Conservation (phyloP, 2,113 vertebrate genomes). For the Mobula hypostoma region DNA sequence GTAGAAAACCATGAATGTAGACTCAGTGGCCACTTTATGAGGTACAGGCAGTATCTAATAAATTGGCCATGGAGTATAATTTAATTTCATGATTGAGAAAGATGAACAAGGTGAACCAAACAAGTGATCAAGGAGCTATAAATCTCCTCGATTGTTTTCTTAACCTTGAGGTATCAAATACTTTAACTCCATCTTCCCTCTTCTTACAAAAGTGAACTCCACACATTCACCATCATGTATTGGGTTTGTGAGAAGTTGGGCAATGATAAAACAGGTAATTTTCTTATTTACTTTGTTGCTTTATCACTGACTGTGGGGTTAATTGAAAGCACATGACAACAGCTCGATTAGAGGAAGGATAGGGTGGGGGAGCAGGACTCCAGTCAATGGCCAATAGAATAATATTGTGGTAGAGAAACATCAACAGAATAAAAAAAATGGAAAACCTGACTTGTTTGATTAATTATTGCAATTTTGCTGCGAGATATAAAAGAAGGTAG, state of each 20-base stretch:
- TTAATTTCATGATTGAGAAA: too few species aligned
- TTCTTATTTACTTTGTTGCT: neutral
- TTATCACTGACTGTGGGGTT: constrained; percentile 11
- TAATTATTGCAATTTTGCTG: constrained; percentile 32
- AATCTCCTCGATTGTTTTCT: too few species aligned
- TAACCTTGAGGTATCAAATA: too few species aligned
- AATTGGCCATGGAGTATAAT: too few species aligned
- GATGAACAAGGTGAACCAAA: too few species aligned
- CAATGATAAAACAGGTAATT: neutral
- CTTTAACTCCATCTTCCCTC: neutral
- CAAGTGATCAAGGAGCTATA: too few species aligned
- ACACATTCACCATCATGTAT: neutral
- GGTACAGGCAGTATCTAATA: too few species aligned
- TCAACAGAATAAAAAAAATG: neutral
- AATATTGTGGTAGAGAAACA: neutral
- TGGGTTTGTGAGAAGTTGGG: neutral
- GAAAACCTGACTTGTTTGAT: neutral
- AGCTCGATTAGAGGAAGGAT: neutral
- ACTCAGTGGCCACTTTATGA: too few species aligned
- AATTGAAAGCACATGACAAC: neutral
- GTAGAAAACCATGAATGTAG: too few species aligned
- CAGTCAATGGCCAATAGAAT: neutral
- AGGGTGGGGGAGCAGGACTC: neutral
- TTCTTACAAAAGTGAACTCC: neutral
- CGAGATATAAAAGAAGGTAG: constrained; percentile 1